phyloP scores from a whole-genome alignment of 2,888 invertebrate species.

The Philereme vetulata region DNA sequence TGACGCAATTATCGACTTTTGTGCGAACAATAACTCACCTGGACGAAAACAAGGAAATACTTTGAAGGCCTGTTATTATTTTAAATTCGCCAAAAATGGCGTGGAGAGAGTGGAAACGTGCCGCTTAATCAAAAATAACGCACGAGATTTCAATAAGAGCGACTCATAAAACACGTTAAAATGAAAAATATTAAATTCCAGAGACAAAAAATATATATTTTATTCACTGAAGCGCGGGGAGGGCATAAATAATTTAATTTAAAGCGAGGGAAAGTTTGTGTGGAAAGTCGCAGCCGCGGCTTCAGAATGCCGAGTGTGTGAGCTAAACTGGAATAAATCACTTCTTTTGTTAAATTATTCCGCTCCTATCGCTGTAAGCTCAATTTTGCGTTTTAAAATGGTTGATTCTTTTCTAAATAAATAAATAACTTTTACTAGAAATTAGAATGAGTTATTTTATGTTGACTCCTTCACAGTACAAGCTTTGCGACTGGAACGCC shows the following conservation, averaged over 20 bases:
- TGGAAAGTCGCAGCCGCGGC: constrained; percentile 35
- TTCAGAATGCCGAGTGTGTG: constrained; percentile 41
- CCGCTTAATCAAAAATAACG: constrained; percentile 74
- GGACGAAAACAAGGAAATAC: constrained; percentile 47
- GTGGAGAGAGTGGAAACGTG: constrained; percentile 36
- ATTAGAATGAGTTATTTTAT: no score
- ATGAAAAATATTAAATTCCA: constrained; percentile 79
- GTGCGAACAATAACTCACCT: constrained; percentile 35
- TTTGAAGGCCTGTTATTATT: constrained; percentile 50
- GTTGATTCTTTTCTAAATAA: neutral
- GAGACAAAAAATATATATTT: constrained; percentile 67
- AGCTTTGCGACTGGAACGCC: no score
- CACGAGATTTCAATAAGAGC: constrained; percentile 72
- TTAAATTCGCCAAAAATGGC: constrained; percentile 53
- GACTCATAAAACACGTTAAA: constrained; percentile 71
- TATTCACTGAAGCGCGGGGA: constrained; percentile 52
- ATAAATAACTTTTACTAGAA: neutral
- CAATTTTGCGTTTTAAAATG: constrained; percentile 7
- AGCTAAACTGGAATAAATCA: constrained; percentile 49
- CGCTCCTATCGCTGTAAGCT: constrained; percentile 37
- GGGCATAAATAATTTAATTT: constrained; percentile 70
- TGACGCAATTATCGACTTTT: constrained; percentile 37
- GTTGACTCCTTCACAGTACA: no score
- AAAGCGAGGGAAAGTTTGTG: constrained; percentile 48
- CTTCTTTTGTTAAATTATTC: constrained; percentile 45